Evolutionary conservation across 1,140 invertebrate species (phyloP), one percentile per base, ranked within the genome.

Genomic region (Maniola jurtina): DNA sequence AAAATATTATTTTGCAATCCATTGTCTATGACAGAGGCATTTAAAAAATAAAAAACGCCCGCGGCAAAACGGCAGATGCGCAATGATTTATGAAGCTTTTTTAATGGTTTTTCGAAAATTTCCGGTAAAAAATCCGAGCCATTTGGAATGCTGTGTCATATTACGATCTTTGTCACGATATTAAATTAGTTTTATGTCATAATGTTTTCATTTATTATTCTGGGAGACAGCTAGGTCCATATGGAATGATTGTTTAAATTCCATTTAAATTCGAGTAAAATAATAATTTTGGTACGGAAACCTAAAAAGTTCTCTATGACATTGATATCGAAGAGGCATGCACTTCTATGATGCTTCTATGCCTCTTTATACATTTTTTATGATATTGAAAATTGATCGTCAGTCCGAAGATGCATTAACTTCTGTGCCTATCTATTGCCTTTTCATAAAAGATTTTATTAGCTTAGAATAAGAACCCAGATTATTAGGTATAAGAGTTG

Each of bases 61-160:
- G 64, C 64, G 64, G 70, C 63, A 66, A 58, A 66, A 54, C 59
- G 61, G 74, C 74, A 76, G 74, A 73, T 77, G 72, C 45, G 59
- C 58, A 48, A 74, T 74, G 75, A 77, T 77, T 77, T 74, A 77
- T 77, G 70, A 52, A 69, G 38, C 55, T 55, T 75, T 71, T 74
- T 72, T 70, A 77, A 70, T 69, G 72, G 67, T 64, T 77, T 76
- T 74, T 68, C 50, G 45, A 76, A 76, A 74, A 66, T 66, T 47
- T 64, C 58, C 66, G 64, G 36, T 59, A 62, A 68, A 77, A 76
- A 77, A 70, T 65, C 38, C 34, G 64, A 61, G 66, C 58, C 71
- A 72, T 74, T 61, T 74, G 75, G 72, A 68, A 74, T 66, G 60
- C 70, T 67, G 73, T 72, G 62, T 71, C 69, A 73, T 72, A 45